A percentile compares a stretch with the other conserved stretches of the same genome.
Evolutionary conservation across 2,113 vertebrate species (phyloP).

Genomic region (Pteropus alecto): DNA sequence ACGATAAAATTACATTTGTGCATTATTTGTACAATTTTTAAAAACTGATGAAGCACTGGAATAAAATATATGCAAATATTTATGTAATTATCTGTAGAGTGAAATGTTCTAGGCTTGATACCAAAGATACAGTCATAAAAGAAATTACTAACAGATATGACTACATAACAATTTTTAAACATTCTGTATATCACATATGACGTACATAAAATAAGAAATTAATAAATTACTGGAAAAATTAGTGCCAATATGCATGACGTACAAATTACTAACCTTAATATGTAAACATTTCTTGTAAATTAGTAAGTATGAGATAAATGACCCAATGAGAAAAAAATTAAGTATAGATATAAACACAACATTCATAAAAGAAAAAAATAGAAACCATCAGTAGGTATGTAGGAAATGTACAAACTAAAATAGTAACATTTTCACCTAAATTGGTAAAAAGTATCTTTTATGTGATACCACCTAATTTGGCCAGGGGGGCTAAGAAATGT

Average conservation of each 20-base stretch:
- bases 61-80: constrained; percentile 3
- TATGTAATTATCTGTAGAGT: background rate
- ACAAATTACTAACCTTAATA: background rate
- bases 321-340: background rate
- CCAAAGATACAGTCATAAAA: background rate
- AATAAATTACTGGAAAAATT: background rate
- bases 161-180: background rate
- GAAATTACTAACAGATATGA: background rate
- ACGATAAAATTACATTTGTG: background rate
- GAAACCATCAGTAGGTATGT: background rate
- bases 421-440: constrained; percentile 2
- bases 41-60: background rate
- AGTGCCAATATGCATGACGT: background rate
- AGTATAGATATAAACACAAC: background rate
- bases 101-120: background rate
- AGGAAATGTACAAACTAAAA: background rate
- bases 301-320: background rate
- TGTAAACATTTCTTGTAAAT: constrained; percentile 19
- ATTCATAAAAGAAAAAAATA: background rate
- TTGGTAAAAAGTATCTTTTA: background rate
- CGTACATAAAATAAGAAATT: background rate
- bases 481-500: background rate
- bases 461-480: background rate
- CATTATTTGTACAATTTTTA: background rate
- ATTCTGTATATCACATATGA: background rate